These are phyloP conservation scores for Edolisoma coerulescens DNA, from an alignment of 2,113 vertebrate genomes.

Conservation along the genomic window DNA sequence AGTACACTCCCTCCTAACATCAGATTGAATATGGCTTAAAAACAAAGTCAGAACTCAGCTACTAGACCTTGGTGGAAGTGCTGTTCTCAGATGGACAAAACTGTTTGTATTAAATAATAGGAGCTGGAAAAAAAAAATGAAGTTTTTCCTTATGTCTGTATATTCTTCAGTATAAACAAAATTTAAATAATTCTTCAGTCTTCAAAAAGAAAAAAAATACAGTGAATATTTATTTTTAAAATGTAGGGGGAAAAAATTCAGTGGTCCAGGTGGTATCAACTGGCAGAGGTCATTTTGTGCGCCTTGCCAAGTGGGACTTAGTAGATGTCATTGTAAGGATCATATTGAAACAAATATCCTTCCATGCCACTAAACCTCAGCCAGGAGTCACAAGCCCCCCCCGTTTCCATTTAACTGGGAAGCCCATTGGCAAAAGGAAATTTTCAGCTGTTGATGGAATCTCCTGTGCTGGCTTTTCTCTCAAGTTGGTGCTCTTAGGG, in stretches of 20 bases:
- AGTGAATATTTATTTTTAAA: background rate
- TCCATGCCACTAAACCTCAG: background rate
- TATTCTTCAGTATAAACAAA: background rate
- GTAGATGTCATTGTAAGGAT: background rate
- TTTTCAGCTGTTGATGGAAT: background rate
- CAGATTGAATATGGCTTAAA: background rate
- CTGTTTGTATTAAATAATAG: background rate
- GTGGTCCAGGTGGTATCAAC: background rate
- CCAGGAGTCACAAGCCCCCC: background rate
- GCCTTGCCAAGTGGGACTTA: background rate
- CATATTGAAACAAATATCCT: background rate
- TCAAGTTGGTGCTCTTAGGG: background rate
- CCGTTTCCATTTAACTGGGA: background rate
- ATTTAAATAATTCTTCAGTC: background rate
- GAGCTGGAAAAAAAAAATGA: rapidly evolving
- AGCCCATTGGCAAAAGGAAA: background rate
- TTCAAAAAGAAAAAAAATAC: background rate
- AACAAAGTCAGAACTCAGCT: background rate
- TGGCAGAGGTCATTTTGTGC: background rate
- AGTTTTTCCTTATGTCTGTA: background rate
- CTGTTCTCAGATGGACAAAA: background rate
- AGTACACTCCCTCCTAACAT: background rate
- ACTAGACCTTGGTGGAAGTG: background rate
- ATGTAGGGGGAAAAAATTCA: background rate
- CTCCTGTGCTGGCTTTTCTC: background rate